Base-by-base conservation (phyloP, 2,113 vertebrate genomes). In the Daboia siamensis region DNA sequence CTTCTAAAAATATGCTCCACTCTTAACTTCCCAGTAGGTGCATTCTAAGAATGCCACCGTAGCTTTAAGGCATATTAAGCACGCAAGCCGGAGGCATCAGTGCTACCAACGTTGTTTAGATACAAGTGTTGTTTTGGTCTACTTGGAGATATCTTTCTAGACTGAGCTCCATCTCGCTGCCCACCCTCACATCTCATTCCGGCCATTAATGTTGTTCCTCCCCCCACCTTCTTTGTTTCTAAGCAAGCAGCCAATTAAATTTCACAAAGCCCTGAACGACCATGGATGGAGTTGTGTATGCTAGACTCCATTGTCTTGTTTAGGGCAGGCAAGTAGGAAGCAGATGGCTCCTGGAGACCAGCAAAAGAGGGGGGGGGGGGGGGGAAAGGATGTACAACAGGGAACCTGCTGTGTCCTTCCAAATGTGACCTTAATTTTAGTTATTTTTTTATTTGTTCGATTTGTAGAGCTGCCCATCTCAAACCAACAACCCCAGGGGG, bases 341-440 rank as follows among this genome's bases (percentile, higher is more conserved):
- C 94, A 97, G 95, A 96, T 93, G 92, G 93, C 55, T 95, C 86
- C 55, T 89, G 90, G 93, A 96, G 84, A 48, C 69, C 92, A 59
- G 94, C 86, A 95, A 51, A 92, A 95, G 93, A 88, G 69, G 9
- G 29, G 15, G 29, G 3, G 24, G 13, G 59, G 13, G 4, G 0
- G 2, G 7, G 23, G 2, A 4, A 29, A 64, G 33, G 64, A 74
- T 74, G 69, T 39, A 39, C n/a, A 39, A 80, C 69, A 80, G 51
- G 24, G 12, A 57, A 87, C 95, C 94, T 93, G 92, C 94, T 96
- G 95, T 89, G 95, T n/a, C n/a, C 91, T 96, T 92, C 94, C 90
- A 95, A 61, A 9, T 95, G 48, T 92, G 94, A 95, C 92, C 93
- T 95, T 94, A 94, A 93, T 93, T 69, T 33, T 69, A 69, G 0